phyloP scores from a whole-genome alignment of 1,140 invertebrate genomes.

The Achroia grisella region DNA sequence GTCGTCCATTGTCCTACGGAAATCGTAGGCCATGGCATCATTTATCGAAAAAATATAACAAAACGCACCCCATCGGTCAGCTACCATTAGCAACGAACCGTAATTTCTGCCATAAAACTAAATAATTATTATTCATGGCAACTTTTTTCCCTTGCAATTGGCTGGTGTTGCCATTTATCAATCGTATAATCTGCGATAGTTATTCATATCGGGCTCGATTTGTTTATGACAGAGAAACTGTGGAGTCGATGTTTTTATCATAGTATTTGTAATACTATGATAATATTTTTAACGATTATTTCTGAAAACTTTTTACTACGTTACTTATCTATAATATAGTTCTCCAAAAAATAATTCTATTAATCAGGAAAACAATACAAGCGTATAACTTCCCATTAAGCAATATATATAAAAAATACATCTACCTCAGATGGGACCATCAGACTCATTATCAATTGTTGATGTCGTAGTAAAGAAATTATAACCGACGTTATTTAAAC shows the following conservation, averaged over 20 bases:
- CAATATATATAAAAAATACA: no score
- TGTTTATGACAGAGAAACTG: conserved; percentile 17
- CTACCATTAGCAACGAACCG: conserved; percentile 27
- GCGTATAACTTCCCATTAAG: no score
- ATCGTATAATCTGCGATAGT: conserved; percentile 58
- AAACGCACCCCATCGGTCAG: neutral
- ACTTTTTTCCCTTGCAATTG: conserved; percentile 40
- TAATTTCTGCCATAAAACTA: conserved; percentile 53
- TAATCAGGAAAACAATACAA: no score
- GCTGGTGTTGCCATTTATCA: conserved; percentile 57
- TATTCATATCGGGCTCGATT: conserved; percentile 52
- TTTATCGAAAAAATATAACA: neutral
- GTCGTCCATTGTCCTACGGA: conserved; percentile 53
- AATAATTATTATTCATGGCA: conserved; percentile 59
- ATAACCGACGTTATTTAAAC: no score
- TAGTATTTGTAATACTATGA: neutral
- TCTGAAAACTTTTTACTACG: no score
- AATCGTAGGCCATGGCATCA: conserved; percentile 58
- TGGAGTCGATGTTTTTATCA: conserved; percentile 25
- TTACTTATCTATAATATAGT: no score
- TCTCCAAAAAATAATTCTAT: no score
- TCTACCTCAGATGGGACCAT: no score
- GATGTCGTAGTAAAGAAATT: no score
- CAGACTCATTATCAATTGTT: no score
- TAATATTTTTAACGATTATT: no score